Base-by-base conservation (phyloP, 2,113 vertebrate genomes). In the Gobius niger region DNA sequence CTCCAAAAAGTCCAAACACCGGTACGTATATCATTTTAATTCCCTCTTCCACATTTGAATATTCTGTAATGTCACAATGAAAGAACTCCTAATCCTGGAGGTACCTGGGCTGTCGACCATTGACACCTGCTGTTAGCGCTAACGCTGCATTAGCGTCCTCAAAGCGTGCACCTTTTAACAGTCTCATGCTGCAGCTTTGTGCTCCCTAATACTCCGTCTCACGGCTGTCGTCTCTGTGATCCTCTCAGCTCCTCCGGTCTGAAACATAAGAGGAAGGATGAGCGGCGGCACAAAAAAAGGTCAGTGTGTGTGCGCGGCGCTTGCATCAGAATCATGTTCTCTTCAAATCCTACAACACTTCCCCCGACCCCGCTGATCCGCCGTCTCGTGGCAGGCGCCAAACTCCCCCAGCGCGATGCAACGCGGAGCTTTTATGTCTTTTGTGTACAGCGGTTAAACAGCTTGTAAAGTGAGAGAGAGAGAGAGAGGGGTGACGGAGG, bases 221-320 rank as follows among this genome's bases (percentile, higher is more conserved):
- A 82, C 70, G 19, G 2, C 42, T 66, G 18, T 83, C 11, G 75
- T 82, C 75, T 73, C 78, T 92, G 89, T 94, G 85, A 71, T 92
- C 75, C 44, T 71, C 49, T 34, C 84, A 97, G 96, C 87, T 96
- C 94, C 72, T 93, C 93, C 52, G 95, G 94, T 86, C 93, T 93
- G 68, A 98, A 96, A 91, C 95, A 87, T 83, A 97, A 95, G 92
- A 94, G 94, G 88, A 96, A 89, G 91, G 93, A 96, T 84, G 94
- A 95, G 76, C 96, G 94, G 92, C 96, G 95, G 91, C 95, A 95
- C 90, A 96, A 96, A 89, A 98, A 96, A 91, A 96, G 96, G 97
- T 99, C 91, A 92, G 96, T 95, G 10, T 72, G 75, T 51, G 9
- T 73, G 52, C 1, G 75, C 34, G 67, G 64, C 24, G 41, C 47